These are phyloP conservation scores for Caenorhabditis wallacei DNA, from an alignment of 2,888 invertebrate genomes.

Conservation along the genomic window DNA sequence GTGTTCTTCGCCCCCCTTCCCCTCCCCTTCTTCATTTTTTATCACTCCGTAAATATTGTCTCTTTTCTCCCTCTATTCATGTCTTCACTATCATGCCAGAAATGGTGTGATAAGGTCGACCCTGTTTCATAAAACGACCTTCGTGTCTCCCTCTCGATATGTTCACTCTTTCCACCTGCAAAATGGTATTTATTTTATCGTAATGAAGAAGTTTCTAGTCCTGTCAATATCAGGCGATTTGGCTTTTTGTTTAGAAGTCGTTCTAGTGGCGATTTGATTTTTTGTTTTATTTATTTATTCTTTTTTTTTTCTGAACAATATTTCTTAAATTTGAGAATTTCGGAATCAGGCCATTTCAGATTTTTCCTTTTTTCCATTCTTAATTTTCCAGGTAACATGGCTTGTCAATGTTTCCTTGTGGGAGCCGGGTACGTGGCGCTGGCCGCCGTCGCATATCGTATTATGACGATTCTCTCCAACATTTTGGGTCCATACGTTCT, in stretches of 20 bases:
- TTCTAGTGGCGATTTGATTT: constrained; percentile 20
- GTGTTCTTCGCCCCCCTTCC: constrained; percentile 23
- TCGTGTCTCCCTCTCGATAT: neutral
- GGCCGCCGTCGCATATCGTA: constrained; percentile 66
- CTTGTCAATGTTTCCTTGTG: constrained; percentile 74
- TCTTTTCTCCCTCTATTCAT: neutral
- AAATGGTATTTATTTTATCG: constrained; percentile 16
- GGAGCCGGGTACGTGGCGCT: constrained; percentile 74
- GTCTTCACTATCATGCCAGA: constrained; percentile 52
- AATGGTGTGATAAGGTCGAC: constrained; percentile 62
- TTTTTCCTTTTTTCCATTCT: neutral
- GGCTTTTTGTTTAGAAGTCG: constrained; percentile 17
- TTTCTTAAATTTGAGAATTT: too few species aligned
- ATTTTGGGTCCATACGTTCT: constrained; percentile 76
- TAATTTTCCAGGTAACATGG: constrained; percentile 61
- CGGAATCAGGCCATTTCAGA: neutral
- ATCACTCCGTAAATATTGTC: neutral
- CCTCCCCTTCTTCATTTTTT: neutral
- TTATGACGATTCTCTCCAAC: constrained; percentile 69
- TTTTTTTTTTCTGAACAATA: neutral
- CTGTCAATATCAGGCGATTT: neutral
- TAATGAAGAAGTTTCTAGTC: neutral
- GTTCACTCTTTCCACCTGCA: constrained; percentile 1
- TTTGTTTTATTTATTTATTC: neutral
- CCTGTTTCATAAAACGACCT: constrained; percentile 13